Percentiles rank a stretch among this genome's conserved stretches.
phyloP scores from a whole-genome alignment of 1,140 invertebrate species.

The Drosophila gunungcola region DNA sequence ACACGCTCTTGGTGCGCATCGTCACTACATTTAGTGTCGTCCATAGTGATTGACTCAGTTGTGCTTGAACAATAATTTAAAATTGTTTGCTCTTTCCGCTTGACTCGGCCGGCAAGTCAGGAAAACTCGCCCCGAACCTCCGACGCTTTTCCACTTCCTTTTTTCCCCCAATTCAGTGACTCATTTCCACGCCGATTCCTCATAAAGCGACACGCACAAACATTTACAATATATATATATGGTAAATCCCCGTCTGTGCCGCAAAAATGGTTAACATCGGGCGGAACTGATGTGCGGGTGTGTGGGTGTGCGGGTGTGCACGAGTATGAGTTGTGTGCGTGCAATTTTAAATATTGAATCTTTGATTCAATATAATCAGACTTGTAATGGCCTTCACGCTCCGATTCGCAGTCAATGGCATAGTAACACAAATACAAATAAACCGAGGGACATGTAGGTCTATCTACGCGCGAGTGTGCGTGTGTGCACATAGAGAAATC shows the following conservation, averaged over 20 bases:
- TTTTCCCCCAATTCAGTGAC: slow-evolving; percentile 14
- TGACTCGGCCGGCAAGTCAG: slow-evolving; percentile 11
- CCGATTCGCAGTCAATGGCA: slow-evolving; percentile 70
- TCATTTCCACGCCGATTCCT: slow-evolving; percentile 45
- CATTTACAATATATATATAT: slow-evolving; percentile 22
- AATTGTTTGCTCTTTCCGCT: slow-evolving; percentile 44
- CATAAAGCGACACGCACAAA: slow-evolving; percentile 37
- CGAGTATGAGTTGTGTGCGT: slow-evolving; percentile 38
- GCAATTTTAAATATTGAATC: slow-evolving; percentile 79
- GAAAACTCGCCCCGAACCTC: not conserved
- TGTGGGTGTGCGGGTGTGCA: not conserved
- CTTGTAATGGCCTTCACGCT: slow-evolving; percentile 76
- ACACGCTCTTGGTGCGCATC: too few species aligned
- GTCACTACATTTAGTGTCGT: too few species aligned
- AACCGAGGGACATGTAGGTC: slow-evolving; percentile 28
- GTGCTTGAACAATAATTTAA: slow-evolving; percentile 46
- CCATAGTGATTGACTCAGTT: slow-evolving; percentile 30
- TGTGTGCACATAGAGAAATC: slow-evolving; percentile 12
- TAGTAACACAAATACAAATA: slow-evolving; percentile 50
- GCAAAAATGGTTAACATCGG: slow-evolving; percentile 29
- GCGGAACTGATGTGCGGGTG: slow-evolving; percentile 25
- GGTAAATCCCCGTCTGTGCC: slow-evolving; percentile 19
- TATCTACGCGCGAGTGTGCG: slow-evolving; percentile 7
- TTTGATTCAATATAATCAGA: slow-evolving; percentile 76
- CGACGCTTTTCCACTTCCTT: slow-evolving; percentile 1